A percentile compares a stretch with the other conserved stretches of the same genome.
Evolutionary conservation across 2,113 vertebrate species (phyloP).

Genomic region (Myodes glareolus): DNA sequence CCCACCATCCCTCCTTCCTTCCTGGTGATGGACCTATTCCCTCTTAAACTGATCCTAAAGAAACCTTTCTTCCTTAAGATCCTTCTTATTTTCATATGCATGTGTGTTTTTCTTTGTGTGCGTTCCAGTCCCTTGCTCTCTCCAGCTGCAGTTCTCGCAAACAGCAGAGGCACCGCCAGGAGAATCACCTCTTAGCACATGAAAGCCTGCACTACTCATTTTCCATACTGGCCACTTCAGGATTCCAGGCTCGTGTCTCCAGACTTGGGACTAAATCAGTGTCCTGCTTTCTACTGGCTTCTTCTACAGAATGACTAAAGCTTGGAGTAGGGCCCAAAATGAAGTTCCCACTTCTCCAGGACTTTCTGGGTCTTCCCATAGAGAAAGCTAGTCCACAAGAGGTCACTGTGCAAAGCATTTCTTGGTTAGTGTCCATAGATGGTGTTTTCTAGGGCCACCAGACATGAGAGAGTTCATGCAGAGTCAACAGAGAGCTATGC

Average conservation of each 20-base stretch:
- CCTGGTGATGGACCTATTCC: fast-evolving
- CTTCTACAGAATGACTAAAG: not conserved
- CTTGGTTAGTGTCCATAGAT: not conserved
- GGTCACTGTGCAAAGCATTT: not conserved
- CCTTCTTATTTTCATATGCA: not conserved
- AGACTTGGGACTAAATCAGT: not conserved
- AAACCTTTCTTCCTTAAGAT: not conserved
- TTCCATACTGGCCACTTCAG: not conserved
- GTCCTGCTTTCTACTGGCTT: not conserved
- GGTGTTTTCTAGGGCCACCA: not conserved
- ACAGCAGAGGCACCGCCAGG: too few relatives aligned
- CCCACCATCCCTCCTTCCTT: not conserved
- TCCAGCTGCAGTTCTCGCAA: fast-evolving
- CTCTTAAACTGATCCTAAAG: not conserved
- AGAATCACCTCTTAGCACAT: fast-evolving
- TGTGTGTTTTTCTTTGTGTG: not conserved
- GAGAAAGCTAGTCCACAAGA: not conserved
- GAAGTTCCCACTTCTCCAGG: not conserved
- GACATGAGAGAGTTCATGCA: not conserved
- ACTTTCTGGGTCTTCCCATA: not conserved
- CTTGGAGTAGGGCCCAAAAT: not conserved
- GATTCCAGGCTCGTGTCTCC: not conserved
- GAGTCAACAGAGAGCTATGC: not conserved
- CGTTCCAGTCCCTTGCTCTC: not conserved
- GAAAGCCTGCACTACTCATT: not conserved